Conservation (phyloP, 2,113 vertebrate species). For the Manacus vitellinus region DNA sequence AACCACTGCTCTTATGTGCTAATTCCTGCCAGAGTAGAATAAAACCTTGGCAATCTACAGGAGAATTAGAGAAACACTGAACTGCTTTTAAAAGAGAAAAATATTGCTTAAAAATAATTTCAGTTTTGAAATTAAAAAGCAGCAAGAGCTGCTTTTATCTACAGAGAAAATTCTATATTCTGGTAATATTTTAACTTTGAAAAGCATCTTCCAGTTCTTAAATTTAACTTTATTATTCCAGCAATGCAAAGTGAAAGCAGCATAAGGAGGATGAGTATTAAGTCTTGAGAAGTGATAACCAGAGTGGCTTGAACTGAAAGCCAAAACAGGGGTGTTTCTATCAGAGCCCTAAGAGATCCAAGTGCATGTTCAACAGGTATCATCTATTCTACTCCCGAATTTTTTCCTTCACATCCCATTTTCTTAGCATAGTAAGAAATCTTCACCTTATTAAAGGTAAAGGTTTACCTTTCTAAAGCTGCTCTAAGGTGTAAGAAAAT, state of each 20-base stretch:
- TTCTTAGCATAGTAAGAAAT: background rate
- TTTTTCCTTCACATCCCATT: background rate
- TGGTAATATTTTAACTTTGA: accelerated
- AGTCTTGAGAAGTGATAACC: background rate
- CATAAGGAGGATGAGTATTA: background rate
- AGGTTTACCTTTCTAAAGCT: background rate
- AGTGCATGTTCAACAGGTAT: background rate
- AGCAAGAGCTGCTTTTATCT: background rate
- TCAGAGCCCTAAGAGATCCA: background rate
- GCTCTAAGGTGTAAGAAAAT: background rate
- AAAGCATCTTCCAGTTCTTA: background rate
- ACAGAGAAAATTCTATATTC: background rate
- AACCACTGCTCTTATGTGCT: background rate
- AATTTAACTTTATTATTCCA: background rate
- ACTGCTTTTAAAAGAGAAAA: background rate
- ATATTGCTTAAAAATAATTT: background rate
- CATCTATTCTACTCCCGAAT: background rate
- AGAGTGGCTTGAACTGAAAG: background rate
- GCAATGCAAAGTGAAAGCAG: background rate
- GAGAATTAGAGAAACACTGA: background rate
- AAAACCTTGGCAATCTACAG: background rate
- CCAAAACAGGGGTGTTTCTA: background rate
- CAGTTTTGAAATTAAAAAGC: background rate
- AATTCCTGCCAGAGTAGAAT: background rate
- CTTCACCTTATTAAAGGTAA: background rate